These are phyloP conservation scores for Leptonema lineaticorne DNA, from an alignment of 1,140 invertebrate genomes.

Conservation along the genomic window DNA sequence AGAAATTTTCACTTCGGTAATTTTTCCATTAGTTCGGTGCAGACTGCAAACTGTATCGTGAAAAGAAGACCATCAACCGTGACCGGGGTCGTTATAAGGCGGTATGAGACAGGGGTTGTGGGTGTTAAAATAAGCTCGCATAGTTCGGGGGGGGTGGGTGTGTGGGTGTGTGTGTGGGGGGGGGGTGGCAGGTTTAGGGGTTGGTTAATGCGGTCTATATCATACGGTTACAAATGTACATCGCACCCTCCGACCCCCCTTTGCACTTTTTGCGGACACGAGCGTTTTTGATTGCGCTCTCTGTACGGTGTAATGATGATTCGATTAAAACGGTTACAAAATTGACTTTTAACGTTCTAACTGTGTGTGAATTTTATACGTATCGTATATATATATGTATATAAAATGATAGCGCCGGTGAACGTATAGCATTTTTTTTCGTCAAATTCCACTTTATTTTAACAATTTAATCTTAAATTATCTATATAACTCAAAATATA, in stretches of 20 bases:
- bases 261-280: neutral
- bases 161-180: neutral
- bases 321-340: conserved; percentile 5
- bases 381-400: neutral
- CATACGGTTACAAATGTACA: no score
- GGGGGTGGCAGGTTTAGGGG: neutral
- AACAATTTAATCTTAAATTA: no score
- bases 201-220: neutral
- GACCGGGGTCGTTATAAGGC: no score
- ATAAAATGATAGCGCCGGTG: no score
- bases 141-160: conserved; percentile 21
- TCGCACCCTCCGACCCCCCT: neutral
- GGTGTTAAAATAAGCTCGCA: no score
- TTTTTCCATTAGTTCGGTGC: conserved; percentile 36
- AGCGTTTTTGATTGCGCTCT: conserved; percentile 20
- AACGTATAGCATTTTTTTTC: no score
- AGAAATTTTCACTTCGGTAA: conserved; percentile 42
- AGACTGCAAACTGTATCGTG: conserved; percentile 18
- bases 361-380: neutral
- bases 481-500: no score
- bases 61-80: conserved; percentile 19
- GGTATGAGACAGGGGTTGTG: no score
- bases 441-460: no score
- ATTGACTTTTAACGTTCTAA: conserved; percentile 17
- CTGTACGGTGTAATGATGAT: conserved; percentile 9